Evolutionary conservation across 35 echinoderm and acorn worm genomes (phyloP).

Genomic region (Anneissia japonica): DNA sequence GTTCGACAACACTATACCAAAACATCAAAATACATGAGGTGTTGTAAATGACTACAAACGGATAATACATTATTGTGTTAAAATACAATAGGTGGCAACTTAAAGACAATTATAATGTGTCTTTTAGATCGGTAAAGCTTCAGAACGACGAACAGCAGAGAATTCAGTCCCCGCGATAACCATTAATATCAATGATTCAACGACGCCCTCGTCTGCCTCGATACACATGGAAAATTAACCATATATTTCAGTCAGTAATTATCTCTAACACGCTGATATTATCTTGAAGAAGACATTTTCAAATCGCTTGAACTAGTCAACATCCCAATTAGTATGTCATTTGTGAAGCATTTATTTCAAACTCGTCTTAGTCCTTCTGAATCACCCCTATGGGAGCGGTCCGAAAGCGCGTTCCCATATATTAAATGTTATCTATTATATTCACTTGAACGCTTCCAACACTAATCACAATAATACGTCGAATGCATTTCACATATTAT

Average conservation of each 20-base stretch:
- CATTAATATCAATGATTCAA: background rate
- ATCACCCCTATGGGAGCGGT: background rate
- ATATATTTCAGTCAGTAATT: background rate
- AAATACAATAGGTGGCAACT: no score
- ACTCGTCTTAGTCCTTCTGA: background rate
- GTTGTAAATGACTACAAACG: no score
- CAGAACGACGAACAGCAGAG: background rate
- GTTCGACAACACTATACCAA: no score
- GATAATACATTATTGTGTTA: no score
- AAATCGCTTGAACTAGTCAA: background rate
- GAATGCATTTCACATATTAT: background rate
- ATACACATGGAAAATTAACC: background rate
- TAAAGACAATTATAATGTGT: no score
- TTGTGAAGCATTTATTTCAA: background rate
- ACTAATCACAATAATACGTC: background rate
- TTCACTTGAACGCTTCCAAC: background rate
- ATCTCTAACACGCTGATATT: background rate
- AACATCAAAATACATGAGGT: no score
- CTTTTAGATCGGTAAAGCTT: background rate
- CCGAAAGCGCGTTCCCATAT: background rate
- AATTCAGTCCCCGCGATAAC: background rate
- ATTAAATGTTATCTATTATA: background rate
- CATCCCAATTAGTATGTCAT: background rate
- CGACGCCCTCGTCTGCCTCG: background rate
- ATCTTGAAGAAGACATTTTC: background rate